phyloP scores from a whole-genome alignment of 2,113 vertebrate species.

The Gymnorhina tibicen region DNA sequence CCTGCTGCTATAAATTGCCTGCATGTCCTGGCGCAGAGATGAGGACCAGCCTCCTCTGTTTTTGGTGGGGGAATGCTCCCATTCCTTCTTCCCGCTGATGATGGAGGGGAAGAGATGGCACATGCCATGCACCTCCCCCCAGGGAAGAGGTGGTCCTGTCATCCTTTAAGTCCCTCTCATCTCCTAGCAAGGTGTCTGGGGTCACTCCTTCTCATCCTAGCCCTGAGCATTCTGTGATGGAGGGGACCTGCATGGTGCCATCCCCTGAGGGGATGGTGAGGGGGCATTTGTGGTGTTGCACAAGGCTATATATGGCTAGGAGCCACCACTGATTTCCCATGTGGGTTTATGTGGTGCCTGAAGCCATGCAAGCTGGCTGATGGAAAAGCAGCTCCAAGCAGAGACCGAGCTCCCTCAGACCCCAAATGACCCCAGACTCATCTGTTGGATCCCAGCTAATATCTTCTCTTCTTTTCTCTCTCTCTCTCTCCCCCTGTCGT shows the following conservation, averaged over 20 bases:
- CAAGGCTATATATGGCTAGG: background rate
- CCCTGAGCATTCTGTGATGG: background rate
- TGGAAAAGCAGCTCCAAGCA: background rate
- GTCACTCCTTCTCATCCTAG: background rate
- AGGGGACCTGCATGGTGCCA: background rate
- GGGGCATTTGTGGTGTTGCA: background rate
- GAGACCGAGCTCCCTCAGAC: background rate
- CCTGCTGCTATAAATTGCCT: conserved; percentile 56
- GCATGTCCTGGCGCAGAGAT: background rate
- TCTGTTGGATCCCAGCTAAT: background rate
- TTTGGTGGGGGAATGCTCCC: background rate
- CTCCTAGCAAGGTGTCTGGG: background rate
- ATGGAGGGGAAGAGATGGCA: background rate
- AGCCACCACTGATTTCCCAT: background rate
- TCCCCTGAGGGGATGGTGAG: background rate
- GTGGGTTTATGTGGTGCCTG: background rate
- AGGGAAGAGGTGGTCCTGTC: background rate
- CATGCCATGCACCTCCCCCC: background rate
- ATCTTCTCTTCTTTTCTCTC: conserved; percentile 39
- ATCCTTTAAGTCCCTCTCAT: background rate
- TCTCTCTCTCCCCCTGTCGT: conserved; percentile 36
- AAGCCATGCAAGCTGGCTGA: background rate
- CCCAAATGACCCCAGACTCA: background rate
- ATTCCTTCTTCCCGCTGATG: background rate
- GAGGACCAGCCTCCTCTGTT: background rate